phyloP scores from a whole-genome alignment of 2,113 vertebrate genomes.

The Poicephalus meyeri region DNA sequence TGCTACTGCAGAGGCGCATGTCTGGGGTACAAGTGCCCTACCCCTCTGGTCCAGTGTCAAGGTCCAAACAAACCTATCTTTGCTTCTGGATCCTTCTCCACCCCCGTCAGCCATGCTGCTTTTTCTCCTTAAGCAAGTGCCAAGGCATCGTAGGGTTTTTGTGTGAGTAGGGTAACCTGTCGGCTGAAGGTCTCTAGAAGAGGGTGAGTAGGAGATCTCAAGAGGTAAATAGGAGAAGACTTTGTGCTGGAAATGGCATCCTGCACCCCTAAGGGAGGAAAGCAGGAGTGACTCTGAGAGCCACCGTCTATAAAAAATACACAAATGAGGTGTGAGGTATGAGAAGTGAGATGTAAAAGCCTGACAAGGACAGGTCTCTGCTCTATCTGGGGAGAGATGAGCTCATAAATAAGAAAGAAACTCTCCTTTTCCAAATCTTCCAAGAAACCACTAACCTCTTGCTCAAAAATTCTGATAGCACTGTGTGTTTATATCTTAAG shows the following conservation, averaged over 20 bases:
- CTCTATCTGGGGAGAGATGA: neutral
- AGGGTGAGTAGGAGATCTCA: neutral
- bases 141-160: neutral
- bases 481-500: neutral
- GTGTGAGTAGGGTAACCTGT: neutral
- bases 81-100: neutral
- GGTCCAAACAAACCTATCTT: neutral
- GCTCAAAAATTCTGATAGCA: neutral
- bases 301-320: neutral
- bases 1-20: accelerated
- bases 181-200: neutral
- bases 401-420: neutral
- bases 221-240: neutral
- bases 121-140: neutral
- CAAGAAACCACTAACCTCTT: neutral
- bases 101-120: neutral
- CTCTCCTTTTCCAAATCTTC: neutral
- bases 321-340: neutral
- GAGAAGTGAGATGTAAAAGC: neutral
- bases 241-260: neutral
- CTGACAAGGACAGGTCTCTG: neutral
- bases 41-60: accelerated
- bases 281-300: neutral
- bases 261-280: neutral
- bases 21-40: neutral